Conservation (phyloP, 2,888 invertebrate species). For the Caenorhabditis angaria region DNA sequence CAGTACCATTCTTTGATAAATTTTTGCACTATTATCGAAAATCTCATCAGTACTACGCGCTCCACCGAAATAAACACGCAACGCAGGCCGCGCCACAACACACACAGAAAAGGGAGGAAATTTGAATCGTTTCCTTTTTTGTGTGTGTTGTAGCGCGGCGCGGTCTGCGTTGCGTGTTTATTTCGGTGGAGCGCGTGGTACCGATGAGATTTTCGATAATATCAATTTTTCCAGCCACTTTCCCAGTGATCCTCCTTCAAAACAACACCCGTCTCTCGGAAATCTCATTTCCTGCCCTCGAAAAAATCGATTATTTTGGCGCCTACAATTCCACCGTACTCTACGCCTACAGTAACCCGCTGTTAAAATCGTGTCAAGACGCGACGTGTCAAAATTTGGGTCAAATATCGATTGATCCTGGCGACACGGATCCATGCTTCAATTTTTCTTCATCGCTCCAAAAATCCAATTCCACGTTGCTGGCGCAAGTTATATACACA, state of each 20-base stretch:
- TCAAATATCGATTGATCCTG: slow-evolving; percentile 19
- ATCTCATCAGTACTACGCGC: too few species aligned
- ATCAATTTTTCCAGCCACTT: slow-evolving; percentile 36
- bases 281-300: slow-evolving; percentile 16
- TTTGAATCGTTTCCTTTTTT: too few species aligned
- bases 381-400: slow-evolving; percentile 30
- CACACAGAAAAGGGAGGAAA: too few species aligned
- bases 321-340: neutral
- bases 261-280: slow-evolving; percentile 18
- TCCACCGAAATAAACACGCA: too few species aligned
- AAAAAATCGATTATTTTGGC: neutral
- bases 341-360: slow-evolving; percentile 5
- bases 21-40: too few species aligned
- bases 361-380: slow-evolving; percentile 15
- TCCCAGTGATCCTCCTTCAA: slow-evolving; percentile 31
- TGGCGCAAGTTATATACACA: neutral
- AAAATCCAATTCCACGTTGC: neutral
- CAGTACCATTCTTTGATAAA: too few species aligned
- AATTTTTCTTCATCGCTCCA: neutral
- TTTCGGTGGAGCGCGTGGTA: too few species aligned
- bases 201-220: too few species aligned
- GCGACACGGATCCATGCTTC: neutral
- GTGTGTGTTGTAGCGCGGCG: too few species aligned
- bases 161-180: too few species aligned
- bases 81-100: too few species aligned